A percentile compares a stretch with the other conserved stretches of the same genome.
Conservation (phyloP, 2,797 vertebrate genomes). For the Poecilia gillii region DNA sequence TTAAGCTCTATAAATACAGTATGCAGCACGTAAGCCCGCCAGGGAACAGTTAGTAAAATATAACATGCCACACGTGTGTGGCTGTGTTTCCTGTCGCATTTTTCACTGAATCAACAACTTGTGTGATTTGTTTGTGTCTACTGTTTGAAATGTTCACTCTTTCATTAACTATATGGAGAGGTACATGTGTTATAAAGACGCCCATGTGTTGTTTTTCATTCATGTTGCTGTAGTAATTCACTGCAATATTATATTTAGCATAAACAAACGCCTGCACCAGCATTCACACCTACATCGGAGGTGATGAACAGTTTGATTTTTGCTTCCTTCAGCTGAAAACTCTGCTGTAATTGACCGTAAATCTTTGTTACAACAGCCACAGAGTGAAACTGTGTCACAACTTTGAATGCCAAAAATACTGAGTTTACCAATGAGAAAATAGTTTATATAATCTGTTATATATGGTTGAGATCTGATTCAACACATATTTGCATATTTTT, state of each 20-base stretch:
- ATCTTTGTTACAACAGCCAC: neutral
- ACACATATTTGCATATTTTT: neutral
- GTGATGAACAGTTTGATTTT: neutral
- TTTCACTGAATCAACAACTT: neutral
- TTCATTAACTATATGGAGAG: neutral
- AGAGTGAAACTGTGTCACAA: neutral
- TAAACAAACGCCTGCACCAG: neutral
- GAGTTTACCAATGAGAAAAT: neutral
- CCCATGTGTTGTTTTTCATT: neutral
- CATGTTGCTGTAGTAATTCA: neutral
- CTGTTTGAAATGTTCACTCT: neutral
- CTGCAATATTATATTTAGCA: neutral
- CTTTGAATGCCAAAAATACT: neutral
- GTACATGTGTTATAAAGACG: neutral
- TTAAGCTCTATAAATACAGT: slow-evolving; percentile 61
- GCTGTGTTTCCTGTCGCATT: slow-evolving; percentile 4
- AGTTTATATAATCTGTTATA: neutral
- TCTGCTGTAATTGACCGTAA: neutral
- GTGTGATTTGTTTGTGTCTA: slow-evolving; percentile 12
- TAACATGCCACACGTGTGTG: slow-evolving; percentile 13
- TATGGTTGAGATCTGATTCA: neutral
- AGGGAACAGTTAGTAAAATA: slow-evolving; percentile 11
- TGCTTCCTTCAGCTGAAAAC: neutral
- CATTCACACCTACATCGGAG: neutral
- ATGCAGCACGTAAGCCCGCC: slow-evolving; percentile 16